Evolutionary conservation across 1,140 invertebrate species (phyloP), one percentile per base, ranked within the genome.

Genomic region (Tetragnatha versicolor): DNA sequence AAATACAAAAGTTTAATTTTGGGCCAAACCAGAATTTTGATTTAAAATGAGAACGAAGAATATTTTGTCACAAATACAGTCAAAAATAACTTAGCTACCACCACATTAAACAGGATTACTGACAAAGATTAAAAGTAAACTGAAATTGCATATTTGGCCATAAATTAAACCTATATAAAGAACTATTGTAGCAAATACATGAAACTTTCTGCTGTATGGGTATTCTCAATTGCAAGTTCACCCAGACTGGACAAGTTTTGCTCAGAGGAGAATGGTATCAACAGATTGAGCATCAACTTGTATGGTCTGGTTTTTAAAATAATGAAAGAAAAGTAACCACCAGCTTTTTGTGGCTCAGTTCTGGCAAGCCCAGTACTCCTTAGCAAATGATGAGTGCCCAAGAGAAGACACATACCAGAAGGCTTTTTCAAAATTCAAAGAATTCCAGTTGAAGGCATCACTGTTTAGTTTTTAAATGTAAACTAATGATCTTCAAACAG

Each of bases 11-110:
- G 39, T 66, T 65, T 51, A 77, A 63, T 65, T 75, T 65, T 65
- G 73, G 73, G 73, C 73, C 60, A 53, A 65, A 77, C 47, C 47
- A 66, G 60, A 77, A 77, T 65, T 66, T 77, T 49, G 51, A 29
- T 63, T 58, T 14, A n/a, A n/a, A n/a, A n/a, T n/a, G 27, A 76
- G 29, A 66, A 65, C 20, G 42, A 12, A 75, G 58, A 45, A 51
- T 65, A 65, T 65, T 75, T 76, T 77, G 45, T 66, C 72, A 75
- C 58, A 58, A n/a, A 63, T 61, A 77, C 73, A 75, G 53, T 75
- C 37, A 65, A 76, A 77, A 77, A 65, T 65, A 77, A 77, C 61
- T 77, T 77, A 77, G 73, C 73, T 77, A 77, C 60, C 73, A 77
- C 73, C 73, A 77, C 73, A 77, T 65, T 65, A 53, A 65, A 75